phyloP scores from a whole-genome alignment of 2,113 vertebrate species.

The Oenanthe melanoleuca region DNA sequence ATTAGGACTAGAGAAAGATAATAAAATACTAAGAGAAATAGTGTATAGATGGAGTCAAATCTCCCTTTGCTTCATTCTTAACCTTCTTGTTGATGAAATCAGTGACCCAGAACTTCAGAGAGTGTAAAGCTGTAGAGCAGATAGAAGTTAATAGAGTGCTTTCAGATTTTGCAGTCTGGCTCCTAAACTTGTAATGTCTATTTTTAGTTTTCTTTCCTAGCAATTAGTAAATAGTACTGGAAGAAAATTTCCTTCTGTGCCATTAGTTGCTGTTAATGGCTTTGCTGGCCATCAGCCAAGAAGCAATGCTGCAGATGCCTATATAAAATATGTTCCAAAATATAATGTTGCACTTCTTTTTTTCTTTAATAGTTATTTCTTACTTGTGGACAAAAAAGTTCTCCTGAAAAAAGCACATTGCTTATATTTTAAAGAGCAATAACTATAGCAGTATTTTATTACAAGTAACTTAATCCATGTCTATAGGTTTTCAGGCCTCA shows the following conservation, averaged over 20 bases:
- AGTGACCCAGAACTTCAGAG: background rate
- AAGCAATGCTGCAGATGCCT: background rate
- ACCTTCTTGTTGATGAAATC: background rate
- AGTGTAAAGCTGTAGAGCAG: background rate
- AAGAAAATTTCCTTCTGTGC: conserved; percentile 19
- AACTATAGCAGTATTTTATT: background rate
- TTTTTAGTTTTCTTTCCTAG: conserved; percentile 56
- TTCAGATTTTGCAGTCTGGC: background rate
- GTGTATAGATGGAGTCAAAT: background rate
- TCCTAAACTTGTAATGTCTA: background rate
- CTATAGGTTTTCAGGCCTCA: background rate
- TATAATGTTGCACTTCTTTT: background rate
- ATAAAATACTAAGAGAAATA: background rate
- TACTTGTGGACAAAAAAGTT: background rate
- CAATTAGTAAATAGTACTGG: conserved; percentile 28
- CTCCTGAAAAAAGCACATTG: background rate
- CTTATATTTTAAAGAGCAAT: background rate
- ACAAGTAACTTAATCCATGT: background rate
- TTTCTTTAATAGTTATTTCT: background rate
- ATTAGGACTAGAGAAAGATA: background rate
- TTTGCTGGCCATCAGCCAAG: conserved; percentile 11
- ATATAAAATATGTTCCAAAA: background rate
- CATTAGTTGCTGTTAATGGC: conserved; percentile 43
- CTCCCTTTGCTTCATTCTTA: background rate
- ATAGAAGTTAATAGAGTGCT: background rate